phyloP scores from a whole-genome alignment of 2,888 invertebrate genomes.

The Drosophila picticornis region DNA sequence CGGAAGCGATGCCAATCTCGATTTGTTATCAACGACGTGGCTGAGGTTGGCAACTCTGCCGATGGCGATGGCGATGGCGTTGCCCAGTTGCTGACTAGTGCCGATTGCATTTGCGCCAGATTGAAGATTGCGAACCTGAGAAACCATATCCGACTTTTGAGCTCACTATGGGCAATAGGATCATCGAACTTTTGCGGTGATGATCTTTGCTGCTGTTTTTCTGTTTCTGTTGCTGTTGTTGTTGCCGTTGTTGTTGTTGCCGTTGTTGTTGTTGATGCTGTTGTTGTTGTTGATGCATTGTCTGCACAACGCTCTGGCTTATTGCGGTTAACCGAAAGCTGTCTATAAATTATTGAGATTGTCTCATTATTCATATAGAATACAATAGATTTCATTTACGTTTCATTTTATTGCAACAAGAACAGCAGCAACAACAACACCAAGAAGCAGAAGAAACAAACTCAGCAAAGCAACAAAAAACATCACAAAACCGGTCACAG shows the following conservation, averaged over 20 bases:
- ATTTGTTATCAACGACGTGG: conserved; percentile 66
- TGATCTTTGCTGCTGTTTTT: conserved; percentile 28
- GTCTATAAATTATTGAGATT: conserved; percentile 85
- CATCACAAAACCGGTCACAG: conserved; percentile 67
- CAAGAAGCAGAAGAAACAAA: conserved; percentile 25
- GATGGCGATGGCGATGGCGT: background rate
- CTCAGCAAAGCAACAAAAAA: conserved; percentile 29
- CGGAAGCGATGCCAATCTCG: conserved; percentile 75
- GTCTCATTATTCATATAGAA: conserved; percentile 85
- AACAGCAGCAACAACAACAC: conserved; percentile 39
- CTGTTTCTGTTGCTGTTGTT: conserved; percentile 11
- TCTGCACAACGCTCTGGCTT: conserved; percentile 58
- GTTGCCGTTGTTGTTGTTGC: conserved; percentile 14
- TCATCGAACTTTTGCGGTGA: conserved; percentile 79
- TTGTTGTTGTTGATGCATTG: conserved; percentile 54
- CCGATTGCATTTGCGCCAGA: conserved; percentile 23
- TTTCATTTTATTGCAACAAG: conserved; percentile 77
- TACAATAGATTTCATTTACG: conserved; percentile 83
- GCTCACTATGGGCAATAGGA: conserved; percentile 52
- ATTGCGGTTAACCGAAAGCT: conserved; percentile 84
- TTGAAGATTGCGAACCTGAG: conserved; percentile 39
- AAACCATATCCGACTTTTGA: conserved; percentile 72
- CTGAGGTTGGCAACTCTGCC: conserved; percentile 5
- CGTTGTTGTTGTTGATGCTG: conserved; percentile 38
- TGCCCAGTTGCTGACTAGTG: conserved; percentile 18